These are phyloP conservation scores for Campylomormyrus tamandua DNA, from an alignment of 2,113 vertebrate species.

Conservation along the genomic window DNA sequence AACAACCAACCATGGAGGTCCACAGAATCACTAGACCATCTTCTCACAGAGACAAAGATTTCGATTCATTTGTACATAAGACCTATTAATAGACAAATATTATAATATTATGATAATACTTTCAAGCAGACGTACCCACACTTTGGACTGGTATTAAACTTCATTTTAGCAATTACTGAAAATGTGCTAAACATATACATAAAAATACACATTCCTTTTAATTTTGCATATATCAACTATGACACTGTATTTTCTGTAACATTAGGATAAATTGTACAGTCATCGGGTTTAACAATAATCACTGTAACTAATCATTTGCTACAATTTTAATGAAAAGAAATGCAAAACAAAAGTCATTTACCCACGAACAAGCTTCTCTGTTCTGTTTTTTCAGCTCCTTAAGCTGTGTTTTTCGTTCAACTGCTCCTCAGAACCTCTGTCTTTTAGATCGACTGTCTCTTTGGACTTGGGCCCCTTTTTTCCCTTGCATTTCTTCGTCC, in stretches of 20 bases:
- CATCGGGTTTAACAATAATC: background rate
- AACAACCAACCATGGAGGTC: background rate
- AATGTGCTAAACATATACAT: background rate
- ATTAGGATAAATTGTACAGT: background rate
- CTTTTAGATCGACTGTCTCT: slow-evolving; percentile 23
- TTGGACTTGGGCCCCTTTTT: slow-evolving; percentile 28
- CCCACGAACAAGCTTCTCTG: background rate
- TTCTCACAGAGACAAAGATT: background rate
- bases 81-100: background rate
- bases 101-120: background rate
- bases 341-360: background rate
- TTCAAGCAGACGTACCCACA: background rate
- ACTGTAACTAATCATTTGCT: background rate
- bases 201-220: background rate
- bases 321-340: background rate
- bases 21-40: background rate
- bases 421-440: slow-evolving; percentile 33
- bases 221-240: background rate
- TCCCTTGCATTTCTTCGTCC: slow-evolving; percentile 24
- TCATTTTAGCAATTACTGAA: background rate
- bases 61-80: background rate
- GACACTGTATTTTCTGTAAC: background rate
- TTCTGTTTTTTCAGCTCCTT: background rate
- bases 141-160: background rate
- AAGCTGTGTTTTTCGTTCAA: slow-evolving; percentile 37